Evolutionary conservation across 2,888 invertebrate genomes (phyloP), one percentile per base, ranked within the genome.

Genomic region (Diloba caeruleocephala): DNA sequence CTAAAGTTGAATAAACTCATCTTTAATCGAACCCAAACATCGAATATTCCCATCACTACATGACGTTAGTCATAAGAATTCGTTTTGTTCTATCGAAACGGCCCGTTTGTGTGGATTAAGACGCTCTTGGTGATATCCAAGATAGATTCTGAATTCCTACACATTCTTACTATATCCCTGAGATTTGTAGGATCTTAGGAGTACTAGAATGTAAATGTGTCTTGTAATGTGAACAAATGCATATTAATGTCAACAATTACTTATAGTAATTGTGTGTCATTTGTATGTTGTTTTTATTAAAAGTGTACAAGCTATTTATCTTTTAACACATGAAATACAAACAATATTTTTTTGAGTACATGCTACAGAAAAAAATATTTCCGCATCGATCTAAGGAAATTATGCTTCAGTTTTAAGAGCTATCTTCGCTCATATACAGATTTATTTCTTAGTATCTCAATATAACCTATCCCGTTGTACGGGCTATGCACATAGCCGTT

Each of bases 11-110:
- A 5, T 23, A n/a, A 14, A 44, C 23, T 34, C 25, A 15, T 23
- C 28, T 34, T 19, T 3, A 25, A 34, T 23, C 15, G 25, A 13
- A 0, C 26, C 5, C 2, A 39, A 29, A 34, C 28, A 45, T 50
- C 43, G 63, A 44, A 25, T 15, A 5, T 3, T 38, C 42, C 38
- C 66, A 53, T 53, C 65, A 28, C 58, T 62, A 64, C 54, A 69
- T 45, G 38, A 75, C 82, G 85, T 89, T 87, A 87, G 83, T 89
- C 87, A 87, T 82, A 76, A 81, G 78, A 82, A 79, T 84, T 82
- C 72, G 78, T 88, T 88, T 87, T 87, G 82, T 87, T 88, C 81
- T 78, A 78, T 71, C 71, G 73, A 75, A 74, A 72, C 38, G 45
- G 41, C 78, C 78, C 78, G 78, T 82, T 83, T 80, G 79, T 75